Percentiles rank a stretch among this genome's conserved stretches.
Conservation (phyloP, 2,113 vertebrate genomes). For the Podocnemis expansa region DNA sequence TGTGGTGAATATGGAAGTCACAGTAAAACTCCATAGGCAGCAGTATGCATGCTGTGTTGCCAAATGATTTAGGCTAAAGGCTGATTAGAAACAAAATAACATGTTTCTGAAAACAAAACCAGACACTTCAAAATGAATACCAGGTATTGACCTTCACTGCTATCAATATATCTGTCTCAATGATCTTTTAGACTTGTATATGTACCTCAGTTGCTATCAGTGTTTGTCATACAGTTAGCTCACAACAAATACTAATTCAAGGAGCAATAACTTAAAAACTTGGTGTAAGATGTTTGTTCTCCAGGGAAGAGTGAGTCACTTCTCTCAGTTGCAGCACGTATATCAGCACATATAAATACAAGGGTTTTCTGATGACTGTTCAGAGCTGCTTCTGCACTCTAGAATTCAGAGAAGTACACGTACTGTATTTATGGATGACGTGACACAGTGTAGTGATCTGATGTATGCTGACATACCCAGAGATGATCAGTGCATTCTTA, state of each 20-base stretch:
- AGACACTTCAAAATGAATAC: not conserved
- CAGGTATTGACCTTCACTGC: not conserved
- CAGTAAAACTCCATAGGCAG: not conserved
- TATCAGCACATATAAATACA: fast-evolving
- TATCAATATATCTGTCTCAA: not conserved
- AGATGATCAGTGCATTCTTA: not conserved
- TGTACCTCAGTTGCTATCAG: not conserved
- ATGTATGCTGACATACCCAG: not conserved
- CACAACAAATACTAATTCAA: not conserved
- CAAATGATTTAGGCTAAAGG: not conserved
- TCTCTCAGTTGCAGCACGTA: not conserved
- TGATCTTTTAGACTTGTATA: not conserved
- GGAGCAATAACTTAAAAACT: not conserved
- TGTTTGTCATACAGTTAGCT: not conserved
- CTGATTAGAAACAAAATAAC: not conserved
- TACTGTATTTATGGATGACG: not conserved
- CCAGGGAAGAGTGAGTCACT: not conserved
- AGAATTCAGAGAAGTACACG: not conserved
- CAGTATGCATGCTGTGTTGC: not conserved
- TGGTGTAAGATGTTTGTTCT: not conserved
- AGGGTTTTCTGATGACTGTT: not conserved
- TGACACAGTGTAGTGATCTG: not conserved
- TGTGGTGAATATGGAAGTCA: not conserved
- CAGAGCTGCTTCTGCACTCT: not conserved
- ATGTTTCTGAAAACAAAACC: not conserved